phyloP scores from a whole-genome alignment of 2,797 vertebrate genomes.

The Chelon auratus region DNA sequence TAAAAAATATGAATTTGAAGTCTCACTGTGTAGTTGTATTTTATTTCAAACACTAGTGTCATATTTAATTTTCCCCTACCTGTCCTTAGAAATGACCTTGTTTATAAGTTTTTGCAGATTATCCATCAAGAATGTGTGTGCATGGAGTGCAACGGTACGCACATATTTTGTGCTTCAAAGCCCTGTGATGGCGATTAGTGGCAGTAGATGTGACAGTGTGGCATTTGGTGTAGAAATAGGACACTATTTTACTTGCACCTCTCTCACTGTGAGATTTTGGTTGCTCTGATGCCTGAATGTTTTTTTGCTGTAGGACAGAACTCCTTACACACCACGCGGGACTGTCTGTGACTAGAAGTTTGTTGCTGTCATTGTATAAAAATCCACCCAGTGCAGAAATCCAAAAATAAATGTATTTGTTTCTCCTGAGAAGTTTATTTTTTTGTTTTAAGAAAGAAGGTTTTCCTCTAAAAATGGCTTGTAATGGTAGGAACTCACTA shows the following conservation, averaged over 20 bases:
- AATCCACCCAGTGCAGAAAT: slow-evolving; percentile 2
- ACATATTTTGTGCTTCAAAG: slow-evolving; percentile 31
- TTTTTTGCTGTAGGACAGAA: slow-evolving; percentile 36
- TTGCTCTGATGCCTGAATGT: slow-evolving; percentile 26
- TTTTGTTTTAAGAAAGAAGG: not conserved
- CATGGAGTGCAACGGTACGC: slow-evolving; percentile 1
- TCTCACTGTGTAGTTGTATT: not conserved
- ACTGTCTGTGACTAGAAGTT: slow-evolving; percentile 17
- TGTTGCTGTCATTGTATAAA: not conserved
- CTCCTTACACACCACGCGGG: slow-evolving; percentile 2
- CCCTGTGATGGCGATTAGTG: slow-evolving; percentile 44
- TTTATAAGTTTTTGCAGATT: slow-evolving; percentile 16
- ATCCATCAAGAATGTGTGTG: not conserved
- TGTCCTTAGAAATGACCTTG: slow-evolving; percentile 3
- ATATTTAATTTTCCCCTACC: not conserved
- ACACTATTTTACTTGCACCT: slow-evolving; percentile 14
- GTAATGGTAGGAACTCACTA: slow-evolving; percentile 41
- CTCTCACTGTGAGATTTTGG: slow-evolving; percentile 8
- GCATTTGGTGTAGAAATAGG: slow-evolving; percentile 46
- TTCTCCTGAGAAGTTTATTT: slow-evolving; percentile 17
- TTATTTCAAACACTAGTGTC: slow-evolving; percentile 3
- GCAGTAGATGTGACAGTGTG: slow-evolving; percentile 30
- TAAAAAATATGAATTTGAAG: slow-evolving; percentile 20
- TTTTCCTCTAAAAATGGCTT: slow-evolving; percentile 30
- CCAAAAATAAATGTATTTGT: slow-evolving; percentile 26